A percentile compares a stretch with the other conserved stretches of the same genome.
Conservation (phyloP, 2,797 vertebrate genomes). For the Lagocephalus sceleratus region DNA sequence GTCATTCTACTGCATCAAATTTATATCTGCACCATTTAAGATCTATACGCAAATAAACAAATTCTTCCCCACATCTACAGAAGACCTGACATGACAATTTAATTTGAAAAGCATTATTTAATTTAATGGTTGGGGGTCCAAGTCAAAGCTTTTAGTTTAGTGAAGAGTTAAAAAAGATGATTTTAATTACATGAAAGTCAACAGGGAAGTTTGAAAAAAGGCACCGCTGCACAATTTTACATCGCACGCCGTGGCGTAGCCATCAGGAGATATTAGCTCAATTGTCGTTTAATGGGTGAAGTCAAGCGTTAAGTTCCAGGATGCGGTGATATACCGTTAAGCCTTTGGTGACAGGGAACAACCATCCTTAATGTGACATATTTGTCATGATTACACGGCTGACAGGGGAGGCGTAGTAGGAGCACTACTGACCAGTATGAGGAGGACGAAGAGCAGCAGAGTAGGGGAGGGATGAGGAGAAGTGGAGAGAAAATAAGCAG, state of each 20-base stretch:
- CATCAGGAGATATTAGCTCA: neutral
- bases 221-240: too few relatives aligned
- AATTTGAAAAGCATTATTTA: neutral
- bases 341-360: neutral
- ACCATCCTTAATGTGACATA: constrained; percentile 18
- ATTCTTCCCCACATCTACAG: too few relatives aligned
- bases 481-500: constrained; percentile 19
- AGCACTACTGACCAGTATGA: neutral
- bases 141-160: neutral
- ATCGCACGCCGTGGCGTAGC: too few relatives aligned
- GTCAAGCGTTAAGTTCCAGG: neutral
- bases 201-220: too few relatives aligned
- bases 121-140: neutral
- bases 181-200: neutral
- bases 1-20: too few relatives aligned
- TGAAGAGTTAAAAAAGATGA: neutral
- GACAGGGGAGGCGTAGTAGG: constrained; percentile 7
- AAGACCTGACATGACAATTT: too few relatives aligned
- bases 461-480: neutral
- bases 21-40: too few relatives aligned
- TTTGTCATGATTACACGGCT: constrained; percentile 19
- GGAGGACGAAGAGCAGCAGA: neutral
- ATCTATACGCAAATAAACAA: too few relatives aligned
- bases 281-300: neutral
- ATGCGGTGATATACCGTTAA: neutral